phyloP scores from a whole-genome alignment of 2,797 vertebrate species.

The Tokudaia muenninki region DNA sequence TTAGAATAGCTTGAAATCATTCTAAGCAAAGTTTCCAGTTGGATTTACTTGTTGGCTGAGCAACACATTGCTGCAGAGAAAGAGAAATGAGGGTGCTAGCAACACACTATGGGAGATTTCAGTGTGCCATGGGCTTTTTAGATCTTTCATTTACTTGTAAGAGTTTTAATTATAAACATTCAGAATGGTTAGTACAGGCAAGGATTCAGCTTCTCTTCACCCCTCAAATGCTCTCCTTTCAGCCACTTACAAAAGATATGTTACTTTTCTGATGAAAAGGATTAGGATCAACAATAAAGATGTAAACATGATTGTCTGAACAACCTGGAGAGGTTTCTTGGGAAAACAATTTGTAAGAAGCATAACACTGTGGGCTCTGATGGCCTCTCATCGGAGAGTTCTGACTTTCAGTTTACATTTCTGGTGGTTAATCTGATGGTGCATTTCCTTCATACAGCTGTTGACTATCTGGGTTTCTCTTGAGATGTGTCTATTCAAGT shows the following conservation, averaged over 20 bases:
- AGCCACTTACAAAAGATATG: neutral
- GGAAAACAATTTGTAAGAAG: neutral
- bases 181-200: neutral
- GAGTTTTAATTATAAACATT: constrained; percentile 49
- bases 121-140: neutral
- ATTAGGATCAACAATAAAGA: neutral
- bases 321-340: neutral
- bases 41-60: neutral
- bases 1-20: constrained; percentile 25
- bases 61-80: neutral
- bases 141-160: constrained; percentile 9
- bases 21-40: neutral
- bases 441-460: neutral
- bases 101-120: neutral
- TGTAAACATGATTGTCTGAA: neutral
- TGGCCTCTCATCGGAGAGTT: neutral
- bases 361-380: neutral
- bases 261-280: constrained; percentile 10
- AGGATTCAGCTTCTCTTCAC: constrained; percentile 24
- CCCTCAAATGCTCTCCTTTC: neutral
- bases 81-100: neutral
- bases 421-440: neutral
- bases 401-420: neutral
- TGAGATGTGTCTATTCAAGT: neutral
- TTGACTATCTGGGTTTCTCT: neutral